Evolutionary conservation across 1,140 invertebrate species (phyloP).

Genomic region (Sminthurinus signatus): DNA sequence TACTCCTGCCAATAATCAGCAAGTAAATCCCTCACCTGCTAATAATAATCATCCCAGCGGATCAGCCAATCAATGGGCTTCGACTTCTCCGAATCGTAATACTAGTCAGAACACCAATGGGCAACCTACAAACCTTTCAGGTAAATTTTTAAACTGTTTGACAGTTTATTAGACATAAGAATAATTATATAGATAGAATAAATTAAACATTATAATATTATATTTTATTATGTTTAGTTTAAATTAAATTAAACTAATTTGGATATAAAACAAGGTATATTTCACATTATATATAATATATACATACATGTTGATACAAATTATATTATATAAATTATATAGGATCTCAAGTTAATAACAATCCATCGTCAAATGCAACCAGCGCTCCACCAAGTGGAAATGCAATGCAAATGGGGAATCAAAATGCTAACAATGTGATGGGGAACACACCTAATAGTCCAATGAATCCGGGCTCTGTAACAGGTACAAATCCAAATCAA

Average conservation of each 20-base stretch:
- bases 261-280: too few species aligned
- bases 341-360: slow-evolving; percentile 41
- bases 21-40: slow-evolving; percentile 43
- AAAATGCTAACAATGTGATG: slow-evolving; percentile 41
- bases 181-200: too few species aligned
- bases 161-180: too few species aligned
- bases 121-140: slow-evolving; percentile 46
- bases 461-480: slow-evolving; percentile 33
- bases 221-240: too few species aligned
- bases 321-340: too few species aligned
- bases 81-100: slow-evolving; percentile 40
- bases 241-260: too few species aligned
- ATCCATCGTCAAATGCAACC: slow-evolving; percentile 41
- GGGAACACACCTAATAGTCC: slow-evolving; percentile 40
- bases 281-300: too few species aligned
- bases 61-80: slow-evolving; percentile 41
- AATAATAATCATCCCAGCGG: slow-evolving; percentile 43
- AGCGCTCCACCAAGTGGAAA: slow-evolving; percentile 39
- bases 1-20: slow-evolving; percentile 46
- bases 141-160: too few species aligned
- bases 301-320: too few species aligned
- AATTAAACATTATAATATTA: too few species aligned
- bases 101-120: slow-evolving; percentile 47
- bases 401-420: slow-evolving; percentile 41
- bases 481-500: slow-evolving; percentile 34